Evolutionary conservation across 2,888 invertebrate genomes (phyloP).

Genomic region (Endotricha flammealis): DNA sequence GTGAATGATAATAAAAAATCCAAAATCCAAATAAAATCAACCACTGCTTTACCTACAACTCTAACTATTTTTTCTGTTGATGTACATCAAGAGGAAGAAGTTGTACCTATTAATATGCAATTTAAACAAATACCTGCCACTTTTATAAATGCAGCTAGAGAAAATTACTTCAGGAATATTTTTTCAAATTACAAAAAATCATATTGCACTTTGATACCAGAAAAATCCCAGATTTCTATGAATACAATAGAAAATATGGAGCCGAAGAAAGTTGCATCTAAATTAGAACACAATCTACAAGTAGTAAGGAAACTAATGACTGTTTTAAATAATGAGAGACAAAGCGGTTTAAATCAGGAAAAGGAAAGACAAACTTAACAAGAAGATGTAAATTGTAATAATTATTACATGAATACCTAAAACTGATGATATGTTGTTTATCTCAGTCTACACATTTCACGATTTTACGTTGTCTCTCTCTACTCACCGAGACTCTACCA

Average conservation of each 20-base stretch:
- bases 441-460: no score
- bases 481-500: no score
- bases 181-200: slow-evolving; percentile 34
- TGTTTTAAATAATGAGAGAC: slow-evolving; percentile 30
- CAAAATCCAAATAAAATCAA: no score
- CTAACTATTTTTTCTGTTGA: slow-evolving; percentile 14
- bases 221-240: slow-evolving; percentile 9
- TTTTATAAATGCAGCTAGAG: slow-evolving; percentile 47
- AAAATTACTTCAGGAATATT: slow-evolving; percentile 49
- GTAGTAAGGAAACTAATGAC: slow-evolving; percentile 46
- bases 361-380: no score
- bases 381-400: no score
- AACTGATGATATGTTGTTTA: no score
- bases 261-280: slow-evolving; percentile 8
- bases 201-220: slow-evolving; percentile 13
- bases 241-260: slow-evolving; percentile 9
- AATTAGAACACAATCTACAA: slow-evolving; percentile 31
- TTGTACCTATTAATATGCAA: no score
- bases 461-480: no score
- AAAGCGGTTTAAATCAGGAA: no score
- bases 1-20: slow-evolving; percentile 18
- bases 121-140: slow-evolving; percentile 31
- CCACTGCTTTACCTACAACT: not conserved
- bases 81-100: slow-evolving; percentile 30
- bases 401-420: no score